phyloP scores from a whole-genome alignment of 64 coral and sea anemone genomes.

The Acropora yongei region DNA sequence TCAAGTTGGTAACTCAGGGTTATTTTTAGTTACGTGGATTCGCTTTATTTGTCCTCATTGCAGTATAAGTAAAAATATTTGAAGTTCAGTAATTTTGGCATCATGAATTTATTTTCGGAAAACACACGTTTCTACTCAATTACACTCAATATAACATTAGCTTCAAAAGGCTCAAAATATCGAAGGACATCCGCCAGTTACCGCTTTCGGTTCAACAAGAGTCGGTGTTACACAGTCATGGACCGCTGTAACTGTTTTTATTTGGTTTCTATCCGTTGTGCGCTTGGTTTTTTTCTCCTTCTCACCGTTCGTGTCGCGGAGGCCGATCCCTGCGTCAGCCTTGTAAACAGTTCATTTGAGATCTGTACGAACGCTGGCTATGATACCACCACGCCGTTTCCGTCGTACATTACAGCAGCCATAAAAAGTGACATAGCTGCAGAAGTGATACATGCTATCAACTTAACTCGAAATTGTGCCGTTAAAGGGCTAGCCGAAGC shows the following conservation, averaged over 20 bases:
- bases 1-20: too few species aligned
- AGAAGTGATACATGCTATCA: not conserved
- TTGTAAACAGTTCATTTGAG: not conserved
- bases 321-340: not conserved
- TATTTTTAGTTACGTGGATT: too few species aligned
- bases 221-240: too few species aligned
- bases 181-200: too few species aligned
- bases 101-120: too few species aligned
- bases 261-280: not conserved
- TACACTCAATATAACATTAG: too few species aligned
- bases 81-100: too few species aligned
- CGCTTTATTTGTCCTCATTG: too few species aligned
- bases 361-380: not conserved
- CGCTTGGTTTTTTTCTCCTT: not conserved
- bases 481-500: not conserved
- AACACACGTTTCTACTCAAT: too few species aligned
- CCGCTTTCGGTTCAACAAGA: too few species aligned
- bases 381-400: not conserved
- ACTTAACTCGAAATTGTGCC: not conserved
- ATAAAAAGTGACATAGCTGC: not conserved
- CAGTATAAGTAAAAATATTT: too few species aligned
- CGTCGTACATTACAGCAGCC: not conserved
- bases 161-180: too few species aligned
- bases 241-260: not conserved
- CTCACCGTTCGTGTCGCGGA: not conserved